Percentiles rank a stretch among this genome's conserved stretches.
These are phyloP conservation scores for Carpatolechia fugitivella DNA, from an alignment of 2,888 invertebrate genomes.

Conservation along the genomic window DNA sequence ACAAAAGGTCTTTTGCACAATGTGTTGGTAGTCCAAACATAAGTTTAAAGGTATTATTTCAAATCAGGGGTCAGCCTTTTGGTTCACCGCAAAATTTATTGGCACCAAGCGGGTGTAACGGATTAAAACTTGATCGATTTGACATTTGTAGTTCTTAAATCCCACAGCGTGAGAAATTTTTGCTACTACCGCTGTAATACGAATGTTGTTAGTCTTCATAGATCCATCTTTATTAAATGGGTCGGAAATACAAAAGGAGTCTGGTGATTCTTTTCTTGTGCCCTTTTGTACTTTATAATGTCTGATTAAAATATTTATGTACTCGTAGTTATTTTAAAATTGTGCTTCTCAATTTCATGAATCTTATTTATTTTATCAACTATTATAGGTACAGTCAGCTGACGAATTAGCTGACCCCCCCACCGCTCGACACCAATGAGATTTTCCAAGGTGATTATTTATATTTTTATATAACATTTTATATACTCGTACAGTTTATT, in stretches of 20 bases:
- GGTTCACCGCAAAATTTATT: conserved; percentile 43
- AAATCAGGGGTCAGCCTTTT: conserved; percentile 53
- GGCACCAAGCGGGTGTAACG: conserved; percentile 45
- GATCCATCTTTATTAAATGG: conserved; percentile 15
- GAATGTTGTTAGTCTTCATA: conserved; percentile 13
- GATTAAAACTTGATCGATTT: conserved; percentile 42
- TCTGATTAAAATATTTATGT: background rate
- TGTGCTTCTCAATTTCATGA: too few species aligned
- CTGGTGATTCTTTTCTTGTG: conserved; percentile 2
- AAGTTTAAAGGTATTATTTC: conserved; percentile 51
- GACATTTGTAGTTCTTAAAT: conserved; percentile 31
- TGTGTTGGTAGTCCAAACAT: conserved; percentile 55
- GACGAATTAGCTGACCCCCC: too few species aligned
- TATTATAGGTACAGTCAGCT: too few species aligned
- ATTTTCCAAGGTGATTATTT: too few species aligned
- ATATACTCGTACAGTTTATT: too few species aligned
- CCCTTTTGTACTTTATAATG: background rate
- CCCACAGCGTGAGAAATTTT: conserved; percentile 50
- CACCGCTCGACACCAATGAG: too few species aligned
- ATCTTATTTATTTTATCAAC: too few species aligned
- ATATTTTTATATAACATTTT: too few species aligned
- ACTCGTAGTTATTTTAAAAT: too few species aligned
- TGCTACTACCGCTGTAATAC: conserved; percentile 1
- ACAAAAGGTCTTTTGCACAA: conserved; percentile 39
- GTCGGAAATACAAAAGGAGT: conserved; percentile 12